Percentiles rank a stretch among this genome's conserved stretches.
Conservation (phyloP, 2,888 invertebrate genomes). For the Glaucopsyche alexis region DNA sequence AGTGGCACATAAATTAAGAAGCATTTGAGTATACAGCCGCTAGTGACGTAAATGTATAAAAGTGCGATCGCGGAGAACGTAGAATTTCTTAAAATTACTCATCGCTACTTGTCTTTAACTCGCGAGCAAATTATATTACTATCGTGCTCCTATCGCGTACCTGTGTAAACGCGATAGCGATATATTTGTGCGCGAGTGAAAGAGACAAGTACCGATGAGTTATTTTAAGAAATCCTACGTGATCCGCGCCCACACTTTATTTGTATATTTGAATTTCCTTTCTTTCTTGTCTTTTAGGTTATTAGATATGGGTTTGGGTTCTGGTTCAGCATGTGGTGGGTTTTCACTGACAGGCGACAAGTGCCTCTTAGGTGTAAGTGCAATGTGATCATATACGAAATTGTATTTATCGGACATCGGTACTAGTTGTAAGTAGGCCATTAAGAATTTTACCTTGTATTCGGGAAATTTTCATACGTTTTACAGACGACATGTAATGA, state of each 20-base stretch:
- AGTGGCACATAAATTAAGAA: too few species aligned
- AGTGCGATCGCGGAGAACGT: too few species aligned
- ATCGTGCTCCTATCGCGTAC: too few species aligned
- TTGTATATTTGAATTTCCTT: conserved; percentile 33
- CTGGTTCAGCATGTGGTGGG: conserved; percentile 76
- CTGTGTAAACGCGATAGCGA: too few species aligned
- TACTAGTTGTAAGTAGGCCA: conserved; percentile 47
- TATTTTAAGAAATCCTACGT: too few species aligned
- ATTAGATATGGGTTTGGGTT: conserved; percentile 55
- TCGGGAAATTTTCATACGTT: conserved; percentile 62
- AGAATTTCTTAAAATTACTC: too few species aligned
- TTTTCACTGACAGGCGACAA: conserved; percentile 61
- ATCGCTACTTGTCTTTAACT: too few species aligned
- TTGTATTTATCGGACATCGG: conserved; percentile 68
- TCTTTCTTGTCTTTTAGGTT: conserved; percentile 38
- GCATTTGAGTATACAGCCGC: too few species aligned
- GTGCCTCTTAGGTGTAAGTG: conserved; percentile 65
- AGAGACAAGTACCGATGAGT: too few species aligned
- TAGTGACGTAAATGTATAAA: too few species aligned
- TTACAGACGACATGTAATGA: conserved; percentile 60
- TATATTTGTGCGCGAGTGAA: too few species aligned
- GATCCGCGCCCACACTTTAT: neutral
- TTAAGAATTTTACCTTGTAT: conserved; percentile 64
- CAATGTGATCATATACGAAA: conserved; percentile 73
- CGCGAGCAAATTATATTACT: too few species aligned